These are phyloP conservation scores for Nasonia vitripennis DNA, from an alignment of 1,140 invertebrate genomes.

Conservation along the genomic window DNA sequence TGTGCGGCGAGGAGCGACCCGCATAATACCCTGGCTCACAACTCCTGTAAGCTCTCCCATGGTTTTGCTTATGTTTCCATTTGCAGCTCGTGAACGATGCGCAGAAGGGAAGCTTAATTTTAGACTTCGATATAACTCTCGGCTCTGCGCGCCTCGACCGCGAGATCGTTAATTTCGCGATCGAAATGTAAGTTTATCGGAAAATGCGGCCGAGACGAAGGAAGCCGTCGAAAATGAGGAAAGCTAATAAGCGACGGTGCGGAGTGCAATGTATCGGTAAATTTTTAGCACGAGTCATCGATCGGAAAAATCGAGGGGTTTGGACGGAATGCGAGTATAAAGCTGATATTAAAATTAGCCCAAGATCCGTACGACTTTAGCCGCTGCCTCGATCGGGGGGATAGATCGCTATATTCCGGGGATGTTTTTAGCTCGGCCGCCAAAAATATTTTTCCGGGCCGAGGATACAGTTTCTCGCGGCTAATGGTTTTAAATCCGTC, in stretches of 20 bases:
- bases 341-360: slow-evolving; percentile 17
- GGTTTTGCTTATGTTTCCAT: slow-evolving; percentile 6
- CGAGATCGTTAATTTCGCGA: background rate
- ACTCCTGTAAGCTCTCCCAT: background rate
- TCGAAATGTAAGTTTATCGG: background rate
- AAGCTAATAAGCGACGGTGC: background rate
- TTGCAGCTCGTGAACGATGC: background rate
- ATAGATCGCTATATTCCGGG: no score
- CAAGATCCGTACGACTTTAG: background rate
- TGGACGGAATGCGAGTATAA: background rate
- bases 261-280: background rate
- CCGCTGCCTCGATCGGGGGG: background rate
- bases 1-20: background rate
- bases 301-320: background rate
- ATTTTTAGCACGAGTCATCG: slow-evolving; percentile 17
- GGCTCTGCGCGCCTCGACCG: background rate
- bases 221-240: background rate
- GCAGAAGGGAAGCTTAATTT: background rate
- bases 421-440: background rate
- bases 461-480: background rate
- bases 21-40: background rate
- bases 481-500: background rate
- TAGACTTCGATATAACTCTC: no score
- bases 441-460: background rate
- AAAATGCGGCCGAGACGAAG: background rate